A percentile compares a stretch with the other conserved stretches of the same genome.
Evolutionary conservation across 2,888 invertebrate genomes (phyloP).

Genomic region (Cryptocephalus moraei): DNA sequence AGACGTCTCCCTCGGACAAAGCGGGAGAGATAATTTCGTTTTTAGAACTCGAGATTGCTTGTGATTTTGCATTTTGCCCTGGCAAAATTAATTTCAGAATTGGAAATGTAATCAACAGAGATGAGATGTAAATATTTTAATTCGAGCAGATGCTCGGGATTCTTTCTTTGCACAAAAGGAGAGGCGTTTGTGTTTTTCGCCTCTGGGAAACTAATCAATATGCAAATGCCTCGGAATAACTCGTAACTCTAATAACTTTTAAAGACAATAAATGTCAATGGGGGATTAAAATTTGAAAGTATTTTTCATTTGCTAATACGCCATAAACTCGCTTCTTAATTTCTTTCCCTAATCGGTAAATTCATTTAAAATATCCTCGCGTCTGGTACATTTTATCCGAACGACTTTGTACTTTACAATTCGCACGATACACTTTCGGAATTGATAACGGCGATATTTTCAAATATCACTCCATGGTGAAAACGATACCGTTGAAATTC

Average conservation of each 20-base stretch:
- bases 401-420: no score
- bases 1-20: slow-evolving; percentile 19
- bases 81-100: slow-evolving; percentile 37
- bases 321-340: not conserved
- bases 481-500: no score
- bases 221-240: slow-evolving; percentile 23
- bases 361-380: no score
- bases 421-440: no score
- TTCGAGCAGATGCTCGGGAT: slow-evolving; percentile 22
- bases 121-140: slow-evolving; percentile 36
- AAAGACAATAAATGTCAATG: slow-evolving; percentile 19
- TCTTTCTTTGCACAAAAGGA: slow-evolving; percentile 9
- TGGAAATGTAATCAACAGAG: slow-evolving; percentile 36
- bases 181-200: slow-evolving; percentile 8
- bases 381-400: no score
- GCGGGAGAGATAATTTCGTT: slow-evolving; percentile 35
- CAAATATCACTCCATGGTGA: no score
- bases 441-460: no score
- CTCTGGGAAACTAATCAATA: slow-evolving; percentile 22
- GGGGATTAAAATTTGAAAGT: slow-evolving; percentile 17
- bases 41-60: slow-evolving; percentile 32
- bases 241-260: slow-evolving; percentile 25
- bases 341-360: not conserved
- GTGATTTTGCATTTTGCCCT: slow-evolving; percentile 36
- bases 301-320: slow-evolving; percentile 3